Evolutionary conservation across 1,140 invertebrate species (phyloP), one percentile per base, ranked within the genome.

Genomic region (Orchestia grillus): DNA sequence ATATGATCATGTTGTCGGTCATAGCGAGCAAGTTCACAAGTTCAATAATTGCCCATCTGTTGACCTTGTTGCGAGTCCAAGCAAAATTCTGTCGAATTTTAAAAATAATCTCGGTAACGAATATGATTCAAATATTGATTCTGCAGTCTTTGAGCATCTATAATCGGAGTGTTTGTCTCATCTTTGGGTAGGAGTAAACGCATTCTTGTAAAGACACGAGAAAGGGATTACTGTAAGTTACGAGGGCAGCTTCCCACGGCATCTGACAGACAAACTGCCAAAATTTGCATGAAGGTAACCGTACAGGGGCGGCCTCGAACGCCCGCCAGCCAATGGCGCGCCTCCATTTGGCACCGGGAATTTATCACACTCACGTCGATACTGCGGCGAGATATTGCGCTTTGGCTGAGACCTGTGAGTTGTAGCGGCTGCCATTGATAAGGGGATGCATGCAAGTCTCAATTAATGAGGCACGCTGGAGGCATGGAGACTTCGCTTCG

Each of bases 211-310:
- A 91, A 91, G 88, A 91, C 44, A 44, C 11, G 88, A 36, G 88
- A 91, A 91, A 44, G 88, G 41, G 44, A 43, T 91, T 44, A 91
- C 41, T 44, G 44, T 91, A 91, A 91, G 42, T 91, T 91, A 91
- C 42, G 88, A 44, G 41, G 11, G 88, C 23, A 44, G 41, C 88
- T 8, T 91, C 4, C 19, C 88, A 91, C 0, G 19, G 41, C 88
- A 4, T 91, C 41, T 91, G 88, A 41, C 88, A 91, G 88, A 91
- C 88, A 91, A 91, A 91, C 88, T 91, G 88, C 88, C 88, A 91
- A 44, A 91, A 91, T 91, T 91, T 91, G 88, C 88, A 91, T 91
- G 88, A 28, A 44, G 88, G 62, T 77, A 77, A 77, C 62, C 15
- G 11, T 23, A 28, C 62, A 77, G 15, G 62, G 36, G 44, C 28